Evolutionary conservation across 1,140 invertebrate species (phyloP).

Genomic region (Eciton burchellii): DNA sequence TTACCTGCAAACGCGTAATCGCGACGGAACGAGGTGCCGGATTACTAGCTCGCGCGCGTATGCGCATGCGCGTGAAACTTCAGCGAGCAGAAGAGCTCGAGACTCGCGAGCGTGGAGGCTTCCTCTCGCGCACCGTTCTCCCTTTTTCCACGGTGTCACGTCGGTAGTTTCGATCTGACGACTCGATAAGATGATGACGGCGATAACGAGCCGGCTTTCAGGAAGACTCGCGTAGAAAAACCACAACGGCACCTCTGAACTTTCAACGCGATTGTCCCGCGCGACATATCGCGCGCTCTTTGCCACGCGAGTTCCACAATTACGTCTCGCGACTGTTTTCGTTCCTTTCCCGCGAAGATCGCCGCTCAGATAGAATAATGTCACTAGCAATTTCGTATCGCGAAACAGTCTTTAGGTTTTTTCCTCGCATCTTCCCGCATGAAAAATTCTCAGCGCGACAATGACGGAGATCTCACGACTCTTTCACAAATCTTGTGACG

Average conservation of each 20-base stretch:
- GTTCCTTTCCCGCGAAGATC: slow-evolving; percentile 13
- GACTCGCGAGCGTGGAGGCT: not conserved
- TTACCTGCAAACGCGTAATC: slow-evolving; percentile 60
- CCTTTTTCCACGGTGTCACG: not conserved
- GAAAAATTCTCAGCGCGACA: not conserved
- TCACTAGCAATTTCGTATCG: not conserved
- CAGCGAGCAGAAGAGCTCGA: slow-evolving; percentile 21
- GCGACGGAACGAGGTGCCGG: slow-evolving; percentile 60
- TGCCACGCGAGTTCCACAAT: slow-evolving; percentile 19
- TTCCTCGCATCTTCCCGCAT: not conserved
- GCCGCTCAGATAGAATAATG: slow-evolving; percentile 2
- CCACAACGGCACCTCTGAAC: slow-evolving; percentile 16
- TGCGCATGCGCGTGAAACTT: slow-evolving; percentile 1
- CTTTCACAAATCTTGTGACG: not conserved
- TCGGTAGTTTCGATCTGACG: slow-evolving; percentile 32
- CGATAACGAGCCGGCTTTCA: slow-evolving; percentile 6
- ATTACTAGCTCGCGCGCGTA: slow-evolving; percentile 33
- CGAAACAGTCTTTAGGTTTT: not conserved
- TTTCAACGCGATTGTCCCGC: not conserved
- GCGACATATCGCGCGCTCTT: slow-evolving; percentile 20
- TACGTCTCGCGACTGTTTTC: slow-evolving; percentile 21
- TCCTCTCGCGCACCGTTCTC: not conserved
- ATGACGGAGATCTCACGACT: not conserved
- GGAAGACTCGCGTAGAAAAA: slow-evolving; percentile 42
- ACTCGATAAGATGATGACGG: slow-evolving; percentile 41